Conservation (phyloP, 2,888 invertebrate genomes). For the Ectemnius continuus region DNA sequence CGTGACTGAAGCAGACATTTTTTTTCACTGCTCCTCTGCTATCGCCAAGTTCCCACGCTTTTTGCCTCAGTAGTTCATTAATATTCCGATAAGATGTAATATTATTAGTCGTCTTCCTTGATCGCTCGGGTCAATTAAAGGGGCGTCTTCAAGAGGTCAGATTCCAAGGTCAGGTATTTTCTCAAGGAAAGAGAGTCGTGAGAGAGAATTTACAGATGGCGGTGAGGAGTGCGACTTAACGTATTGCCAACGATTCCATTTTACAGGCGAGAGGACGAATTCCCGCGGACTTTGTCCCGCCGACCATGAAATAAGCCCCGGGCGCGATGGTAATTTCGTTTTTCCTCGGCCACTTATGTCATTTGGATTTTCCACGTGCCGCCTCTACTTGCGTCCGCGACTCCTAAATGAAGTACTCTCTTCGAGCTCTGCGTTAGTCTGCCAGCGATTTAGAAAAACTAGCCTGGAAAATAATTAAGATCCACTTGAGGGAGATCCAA, state of each 20-base stretch:
- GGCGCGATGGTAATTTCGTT: conserved; percentile 1
- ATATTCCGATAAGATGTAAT: neutral
- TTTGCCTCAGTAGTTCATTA: neutral
- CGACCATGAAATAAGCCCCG: neutral
- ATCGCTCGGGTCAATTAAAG: too few relatives aligned
- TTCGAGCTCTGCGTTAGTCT: neutral
- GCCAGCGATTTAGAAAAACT: neutral
- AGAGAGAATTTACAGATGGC: too few relatives aligned
- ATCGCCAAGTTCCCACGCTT: too few relatives aligned
- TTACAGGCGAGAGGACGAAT: neutral
- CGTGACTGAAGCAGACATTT: too few relatives aligned
- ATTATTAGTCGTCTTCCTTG: conserved; percentile 18
- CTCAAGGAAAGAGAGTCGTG: too few relatives aligned
- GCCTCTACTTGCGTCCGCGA: neutral
- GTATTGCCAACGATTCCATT: neutral
- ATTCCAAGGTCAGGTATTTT: too few relatives aligned
- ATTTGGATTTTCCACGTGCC: conserved; percentile 6
- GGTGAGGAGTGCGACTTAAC: neutral
- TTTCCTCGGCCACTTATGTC: neutral
- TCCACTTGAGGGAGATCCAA: too few relatives aligned
- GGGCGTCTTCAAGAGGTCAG: too few relatives aligned
- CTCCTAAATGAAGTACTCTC: neutral
- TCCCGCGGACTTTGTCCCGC: conserved; percentile 2
- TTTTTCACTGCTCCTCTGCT: too few relatives aligned
- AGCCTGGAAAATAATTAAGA: too few relatives aligned